These are phyloP conservation scores for Seriola quinqueradiata DNA, from an alignment of 2,113 vertebrate species.

Conservation along the genomic window DNA sequence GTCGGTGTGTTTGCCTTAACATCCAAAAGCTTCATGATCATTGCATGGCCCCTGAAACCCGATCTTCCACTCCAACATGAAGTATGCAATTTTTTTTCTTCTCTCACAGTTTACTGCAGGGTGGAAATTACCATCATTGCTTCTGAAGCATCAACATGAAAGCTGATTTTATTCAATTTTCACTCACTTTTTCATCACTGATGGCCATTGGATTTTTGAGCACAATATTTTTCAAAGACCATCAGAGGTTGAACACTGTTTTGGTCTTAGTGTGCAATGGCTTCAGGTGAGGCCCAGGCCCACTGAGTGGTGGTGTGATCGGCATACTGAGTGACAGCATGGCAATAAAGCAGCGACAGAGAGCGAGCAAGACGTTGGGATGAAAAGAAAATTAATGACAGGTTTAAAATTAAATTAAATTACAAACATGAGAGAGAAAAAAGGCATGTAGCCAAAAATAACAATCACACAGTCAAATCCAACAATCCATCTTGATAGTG, in stretches of 20 bases:
- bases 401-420: constrained; percentile 64
- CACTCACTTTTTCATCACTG: constrained; percentile 24
- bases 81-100: neutral
- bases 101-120: constrained; percentile 45
- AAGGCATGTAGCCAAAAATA: constrained; percentile 52
- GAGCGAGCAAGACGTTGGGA: neutral
- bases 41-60: constrained; percentile 2
- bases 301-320: constrained; percentile 36
- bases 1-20: constrained; percentile 50
- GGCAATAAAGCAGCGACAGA: constrained; percentile 24
- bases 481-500: constrained; percentile 48
- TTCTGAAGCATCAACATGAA: constrained; percentile 67
- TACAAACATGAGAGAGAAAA: constrained; percentile 26
- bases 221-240: constrained; percentile 59
- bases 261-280: constrained; percentile 22
- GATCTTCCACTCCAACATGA: constrained; percentile 30
- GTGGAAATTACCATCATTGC: constrained; percentile 55
- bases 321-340: constrained; percentile 44
- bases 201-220: constrained; percentile 44
- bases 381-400: constrained; percentile 52
- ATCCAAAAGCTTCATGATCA: constrained; percentile 49
- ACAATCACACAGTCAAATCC: constrained; percentile 43
- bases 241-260: constrained; percentile 45
- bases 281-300: constrained; percentile 50
- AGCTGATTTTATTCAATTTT: constrained; percentile 17